Evolutionary conservation across 2,888 invertebrate genomes (phyloP).

Genomic region (Esperia sulphurella): DNA sequence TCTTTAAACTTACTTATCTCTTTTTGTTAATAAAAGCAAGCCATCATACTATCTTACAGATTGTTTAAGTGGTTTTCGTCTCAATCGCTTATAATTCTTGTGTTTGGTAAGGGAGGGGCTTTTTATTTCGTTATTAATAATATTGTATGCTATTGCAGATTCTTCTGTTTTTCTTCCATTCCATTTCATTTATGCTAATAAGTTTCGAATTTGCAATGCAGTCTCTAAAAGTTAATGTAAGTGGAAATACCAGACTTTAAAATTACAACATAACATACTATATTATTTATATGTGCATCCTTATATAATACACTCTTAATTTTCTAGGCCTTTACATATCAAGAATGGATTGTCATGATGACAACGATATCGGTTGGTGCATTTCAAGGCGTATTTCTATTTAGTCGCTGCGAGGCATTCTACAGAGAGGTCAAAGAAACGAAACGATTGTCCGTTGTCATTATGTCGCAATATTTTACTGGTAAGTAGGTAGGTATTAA

Average conservation of each 20-base stretch:
- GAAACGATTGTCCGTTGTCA: constrained; percentile 39
- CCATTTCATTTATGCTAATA: constrained; percentile 31
- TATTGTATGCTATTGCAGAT: constrained; percentile 31
- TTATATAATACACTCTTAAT: neutral
- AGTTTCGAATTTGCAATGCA: constrained; percentile 37
- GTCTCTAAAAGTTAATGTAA: constrained; percentile 38
- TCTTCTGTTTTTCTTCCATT: constrained; percentile 35
- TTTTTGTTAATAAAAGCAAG: neutral
- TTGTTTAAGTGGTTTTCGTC: neutral
- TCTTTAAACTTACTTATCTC: neutral
- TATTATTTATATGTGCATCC: no score
- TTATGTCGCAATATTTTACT: constrained; percentile 42
- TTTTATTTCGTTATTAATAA: constrained; percentile 2
- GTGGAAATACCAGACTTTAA: constrained; percentile 13
- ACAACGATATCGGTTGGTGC: constrained; percentile 26
- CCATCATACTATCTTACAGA: neutral
- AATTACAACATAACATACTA: neutral
- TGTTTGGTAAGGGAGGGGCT: constrained; percentile 17
- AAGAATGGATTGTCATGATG: constrained; percentile 20
- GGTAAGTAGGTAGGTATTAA: constrained; percentile 42
- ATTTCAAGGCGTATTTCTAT: constrained; percentile 29
- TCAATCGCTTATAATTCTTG: neutral
- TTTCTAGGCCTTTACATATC: constrained; percentile 19
- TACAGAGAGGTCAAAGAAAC: constrained; percentile 43
- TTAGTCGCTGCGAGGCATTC: constrained; percentile 39